These are phyloP conservation scores for Heteropelma amictum DNA, from an alignment of 2,888 invertebrate genomes.

Conservation along the genomic window DNA sequence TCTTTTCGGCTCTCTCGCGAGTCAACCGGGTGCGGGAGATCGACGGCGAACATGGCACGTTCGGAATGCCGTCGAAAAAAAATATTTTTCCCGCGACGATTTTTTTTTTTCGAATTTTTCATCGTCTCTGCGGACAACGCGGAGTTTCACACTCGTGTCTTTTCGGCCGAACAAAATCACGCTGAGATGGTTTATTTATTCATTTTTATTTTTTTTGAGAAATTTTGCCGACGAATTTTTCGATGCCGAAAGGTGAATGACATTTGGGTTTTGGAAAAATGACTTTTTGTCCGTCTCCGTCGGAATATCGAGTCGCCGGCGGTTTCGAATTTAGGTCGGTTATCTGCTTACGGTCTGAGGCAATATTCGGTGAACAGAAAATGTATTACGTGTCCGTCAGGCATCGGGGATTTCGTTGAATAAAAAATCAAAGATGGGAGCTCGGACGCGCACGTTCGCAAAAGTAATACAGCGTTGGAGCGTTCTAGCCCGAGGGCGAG, in stretches of 20 bases:
- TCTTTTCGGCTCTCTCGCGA: too few relatives aligned
- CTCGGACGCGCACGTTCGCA: not conserved
- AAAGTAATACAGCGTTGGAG: not conserved
- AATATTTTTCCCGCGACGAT: too few relatives aligned
- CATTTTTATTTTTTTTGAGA: not conserved
- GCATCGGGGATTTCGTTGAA: not conserved
- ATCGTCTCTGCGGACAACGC: too few relatives aligned
- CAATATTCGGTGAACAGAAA: not conserved
- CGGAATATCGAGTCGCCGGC: too few relatives aligned
- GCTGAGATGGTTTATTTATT: not conserved
- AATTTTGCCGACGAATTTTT: not conserved
- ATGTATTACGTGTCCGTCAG: not conserved
- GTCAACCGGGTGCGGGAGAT: too few relatives aligned
- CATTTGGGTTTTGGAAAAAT: too few relatives aligned
- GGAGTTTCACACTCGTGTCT: too few relatives aligned
- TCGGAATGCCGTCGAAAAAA: too few relatives aligned
- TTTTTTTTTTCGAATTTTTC: not conserved
- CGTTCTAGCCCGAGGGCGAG: not conserved
- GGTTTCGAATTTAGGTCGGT: too few relatives aligned
- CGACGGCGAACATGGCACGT: too few relatives aligned
- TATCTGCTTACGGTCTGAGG: not conserved
- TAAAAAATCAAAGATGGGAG: conserved; percentile 12
- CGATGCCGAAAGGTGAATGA: not conserved
- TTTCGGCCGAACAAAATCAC: too few relatives aligned
- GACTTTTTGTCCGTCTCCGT: too few relatives aligned